Evolutionary conservation across 2,113 vertebrate species (phyloP), one percentile per base, ranked within the genome.

Genomic region (Astur gentilis): DNA sequence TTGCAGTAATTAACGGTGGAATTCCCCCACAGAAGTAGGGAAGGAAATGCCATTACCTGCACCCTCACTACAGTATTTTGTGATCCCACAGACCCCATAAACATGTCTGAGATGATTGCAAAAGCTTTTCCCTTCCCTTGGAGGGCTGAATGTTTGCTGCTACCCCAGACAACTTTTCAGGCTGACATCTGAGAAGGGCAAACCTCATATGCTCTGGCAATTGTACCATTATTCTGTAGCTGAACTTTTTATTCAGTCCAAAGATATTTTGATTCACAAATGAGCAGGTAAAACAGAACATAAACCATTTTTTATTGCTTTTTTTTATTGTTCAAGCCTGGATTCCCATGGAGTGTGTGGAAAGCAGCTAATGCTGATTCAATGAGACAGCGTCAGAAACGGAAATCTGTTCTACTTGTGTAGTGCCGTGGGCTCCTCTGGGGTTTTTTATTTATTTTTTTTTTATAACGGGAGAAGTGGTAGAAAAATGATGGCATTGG

Each of bases 311-410:
- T 83, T 95, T 69, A 81, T 78, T 22, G 88, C 12, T 34, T 47
- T 79, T 81, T 78, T 52, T 90, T 70, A 71, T 95, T 96, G 89
- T 93, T 94, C 67, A 57, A 87, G 95, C 58, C 83, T 94, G 83
- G 78, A 32, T 94, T 97, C 89, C 92, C 71, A 7, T 31, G 83
- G 92, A 96, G 82, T 19, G 81, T 72, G 83, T 65, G 66, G 87
- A 91, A 90, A 94, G 93, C 95, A 93, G 78, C 84, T 94, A 89
- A 93, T 66, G 87, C 45, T 95, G 97, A 97, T 97, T 95, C 82
- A 96, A 81, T 84, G 62, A 96, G 94, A 97, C 88, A 97, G 88
- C 31, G 34, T 96, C 94, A 92, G 92, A 72, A 94, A 69, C 25
- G 54, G 93, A 95, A 95, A 94, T 97, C 91, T 96, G 95, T 92